Evolutionary conservation across 2,797 vertebrate genomes (phyloP), one percentile per base, ranked within the genome.

Genomic region (Typhlichthys eigenmanni): DNA sequence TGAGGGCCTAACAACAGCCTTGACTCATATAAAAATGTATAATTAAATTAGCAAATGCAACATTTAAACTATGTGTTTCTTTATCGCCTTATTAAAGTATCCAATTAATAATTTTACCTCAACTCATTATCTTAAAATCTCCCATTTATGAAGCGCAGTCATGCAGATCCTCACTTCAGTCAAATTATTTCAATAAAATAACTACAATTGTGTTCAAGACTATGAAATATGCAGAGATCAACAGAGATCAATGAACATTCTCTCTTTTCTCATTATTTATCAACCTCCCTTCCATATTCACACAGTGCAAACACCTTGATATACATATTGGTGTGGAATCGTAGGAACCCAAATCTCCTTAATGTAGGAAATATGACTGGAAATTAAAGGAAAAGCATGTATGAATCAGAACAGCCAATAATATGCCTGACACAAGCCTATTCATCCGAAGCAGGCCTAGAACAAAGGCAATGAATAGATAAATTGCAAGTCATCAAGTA

Each of bases 401-500:
- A 11, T 72, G 68, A 71, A 58, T 78, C 38, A 34, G 52, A 56
- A 56, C 62, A 76, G 19, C 32, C 59, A 64, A 55, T 80, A 82
- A 86, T 64, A 69, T 55, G 70, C 51, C 67, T 80, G 69, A 72
- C 71, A 50, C 64, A 70, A 66, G 74, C 58, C 78, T 59, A n/a
- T 62, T 84, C 81, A 60, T 81, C 75, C 71, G 64, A 72, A 69
- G 55, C 69, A 66, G 64, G 43, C 19, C 3, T 43, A 68, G 72
- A 85, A 87, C 81, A 84, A 78, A 82, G 69, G 60, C 79, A 71
- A 82, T 82, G 81, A 88, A 90, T 88, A 88, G 87, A 88, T 86
- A 80, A 88, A 64, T 78, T 67, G 56, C 60, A 49, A 51, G 51
- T 88, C 79, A 79, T 88, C 76, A 84, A 84, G 75, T 32, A 60